Conservation (phyloP, 1,140 invertebrate genomes). For the Helicoverpa zea region DNA sequence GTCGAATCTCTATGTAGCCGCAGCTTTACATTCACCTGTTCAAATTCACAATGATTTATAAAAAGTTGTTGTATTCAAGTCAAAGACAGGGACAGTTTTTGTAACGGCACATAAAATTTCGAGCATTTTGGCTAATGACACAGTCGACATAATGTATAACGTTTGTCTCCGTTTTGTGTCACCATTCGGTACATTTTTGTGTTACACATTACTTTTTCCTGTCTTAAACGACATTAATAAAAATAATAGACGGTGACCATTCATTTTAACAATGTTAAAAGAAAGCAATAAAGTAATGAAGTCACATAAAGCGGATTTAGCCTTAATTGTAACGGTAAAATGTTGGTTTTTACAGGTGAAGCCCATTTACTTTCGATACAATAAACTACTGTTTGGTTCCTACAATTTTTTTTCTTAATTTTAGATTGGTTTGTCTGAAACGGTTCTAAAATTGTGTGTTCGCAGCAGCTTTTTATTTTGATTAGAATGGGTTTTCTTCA, state of each 20-base stretch:
- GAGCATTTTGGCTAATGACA: conserved; percentile 48
- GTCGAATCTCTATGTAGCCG: not conserved
- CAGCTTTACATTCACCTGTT: conserved; percentile 48
- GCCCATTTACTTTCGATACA: conserved; percentile 21
- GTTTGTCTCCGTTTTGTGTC: conserved; percentile 49
- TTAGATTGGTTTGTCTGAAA: too few relatives aligned
- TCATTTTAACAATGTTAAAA: conserved; percentile 12
- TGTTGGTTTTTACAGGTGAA: conserved; percentile 13
- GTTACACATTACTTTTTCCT: conserved; percentile 42
- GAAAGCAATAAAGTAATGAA: conserved; percentile 5
- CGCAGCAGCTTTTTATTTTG: too few relatives aligned
- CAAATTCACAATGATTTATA: conserved; percentile 29
- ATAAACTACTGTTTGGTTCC: not conserved
- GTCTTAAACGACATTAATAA: conserved; percentile 34
- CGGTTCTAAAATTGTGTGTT: too few relatives aligned
- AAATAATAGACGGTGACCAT: not conserved
- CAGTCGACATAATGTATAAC: conserved; percentile 34
- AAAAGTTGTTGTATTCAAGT: conserved; percentile 44
- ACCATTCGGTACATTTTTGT: conserved; percentile 44
- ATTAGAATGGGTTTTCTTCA: too few relatives aligned
- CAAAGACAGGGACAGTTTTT: conserved; percentile 36
- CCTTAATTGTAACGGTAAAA: conserved; percentile 27
- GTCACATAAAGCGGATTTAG: conserved; percentile 1
- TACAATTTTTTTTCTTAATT: too few relatives aligned
- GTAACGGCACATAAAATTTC: conserved; percentile 53